Percentiles rank a stretch among this genome's conserved stretches.
Conservation (phyloP, 2,888 invertebrate species). For the Elysia crispata region DNA sequence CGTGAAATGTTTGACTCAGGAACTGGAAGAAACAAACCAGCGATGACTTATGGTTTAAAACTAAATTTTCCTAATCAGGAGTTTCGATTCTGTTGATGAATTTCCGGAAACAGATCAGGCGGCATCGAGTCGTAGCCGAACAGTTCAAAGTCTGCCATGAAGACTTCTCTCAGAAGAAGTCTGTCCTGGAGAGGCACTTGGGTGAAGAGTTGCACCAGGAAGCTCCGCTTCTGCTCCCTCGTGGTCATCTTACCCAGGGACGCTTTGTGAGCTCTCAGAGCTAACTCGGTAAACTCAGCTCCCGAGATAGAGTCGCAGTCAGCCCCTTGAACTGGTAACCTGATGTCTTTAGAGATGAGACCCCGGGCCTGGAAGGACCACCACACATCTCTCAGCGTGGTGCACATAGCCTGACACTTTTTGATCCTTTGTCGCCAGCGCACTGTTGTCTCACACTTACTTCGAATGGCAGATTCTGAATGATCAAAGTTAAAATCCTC, state of each 20-base stretch:
- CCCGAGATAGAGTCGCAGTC: slow-evolving; percentile 49
- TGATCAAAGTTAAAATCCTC: slow-evolving; percentile 5
- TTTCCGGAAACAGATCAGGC: slow-evolving; percentile 32
- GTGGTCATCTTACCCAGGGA: slow-evolving; percentile 50
- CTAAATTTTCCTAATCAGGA: no score
- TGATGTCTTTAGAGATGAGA: slow-evolving; percentile 57
- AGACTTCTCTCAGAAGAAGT: slow-evolving; percentile 11
- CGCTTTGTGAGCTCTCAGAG: slow-evolving; percentile 54
- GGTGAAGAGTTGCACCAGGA: slow-evolving; percentile 57
- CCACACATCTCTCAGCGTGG: slow-evolving; percentile 58
- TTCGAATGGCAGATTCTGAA: not conserved
- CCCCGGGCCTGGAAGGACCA: slow-evolving; percentile 63
- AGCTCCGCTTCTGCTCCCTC: slow-evolving; percentile 56
- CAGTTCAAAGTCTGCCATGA: slow-evolving; percentile 33
- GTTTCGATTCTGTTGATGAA: not conserved
- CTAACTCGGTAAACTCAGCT: slow-evolving; percentile 52
- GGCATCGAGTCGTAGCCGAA: slow-evolving; percentile 46
- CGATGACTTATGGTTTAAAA: no score
- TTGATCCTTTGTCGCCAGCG: slow-evolving; percentile 23
- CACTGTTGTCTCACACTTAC: not conserved
- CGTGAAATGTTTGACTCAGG: no score
- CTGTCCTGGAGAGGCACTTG: slow-evolving; percentile 53
- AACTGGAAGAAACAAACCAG: no score
- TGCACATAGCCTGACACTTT: slow-evolving; percentile 57
- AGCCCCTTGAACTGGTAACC: slow-evolving; percentile 54